These are phyloP conservation scores for Monopis laevigella DNA, from an alignment of 2,888 invertebrate species.

Conservation along the genomic window DNA sequence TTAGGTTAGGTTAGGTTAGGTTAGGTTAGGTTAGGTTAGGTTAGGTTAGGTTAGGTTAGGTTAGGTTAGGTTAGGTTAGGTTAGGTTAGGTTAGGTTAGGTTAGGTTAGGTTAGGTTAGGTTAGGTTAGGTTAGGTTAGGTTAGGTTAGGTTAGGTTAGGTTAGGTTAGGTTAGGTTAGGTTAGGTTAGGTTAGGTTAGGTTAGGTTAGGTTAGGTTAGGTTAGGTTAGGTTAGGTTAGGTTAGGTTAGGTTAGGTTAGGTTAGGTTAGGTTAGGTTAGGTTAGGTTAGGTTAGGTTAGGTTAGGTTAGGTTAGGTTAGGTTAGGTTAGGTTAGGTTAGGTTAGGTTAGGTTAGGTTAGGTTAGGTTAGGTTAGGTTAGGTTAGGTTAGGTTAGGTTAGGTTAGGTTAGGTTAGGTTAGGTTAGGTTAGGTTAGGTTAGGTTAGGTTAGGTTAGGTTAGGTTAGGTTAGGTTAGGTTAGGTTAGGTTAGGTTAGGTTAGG, in stretches of 20 bases:
- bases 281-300: constrained; percentile 17
- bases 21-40: constrained; percentile 16
- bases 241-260: constrained; percentile 18
- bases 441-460: constrained; percentile 19
- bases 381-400: constrained; percentile 17
- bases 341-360: constrained; percentile 16
- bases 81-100: constrained; percentile 16
- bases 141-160: constrained; percentile 17
- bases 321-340: constrained; percentile 15
- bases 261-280: constrained; percentile 17
- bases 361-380: constrained; percentile 17
- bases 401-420: constrained; percentile 15
- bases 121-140: constrained; percentile 17
- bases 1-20: constrained; percentile 17
- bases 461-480: constrained; percentile 19
- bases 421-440: constrained; percentile 17
- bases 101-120: constrained; percentile 17
- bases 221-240: constrained; percentile 18
- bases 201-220: constrained; percentile 18
- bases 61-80: constrained; percentile 16
- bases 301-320: constrained; percentile 16
- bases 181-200: constrained; percentile 18
- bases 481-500: constrained; percentile 16
- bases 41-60: constrained; percentile 15
- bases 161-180: constrained; percentile 18